phyloP scores from a whole-genome alignment of 2,113 vertebrate genomes.

The Sterrhoptilus dennistouni region DNA sequence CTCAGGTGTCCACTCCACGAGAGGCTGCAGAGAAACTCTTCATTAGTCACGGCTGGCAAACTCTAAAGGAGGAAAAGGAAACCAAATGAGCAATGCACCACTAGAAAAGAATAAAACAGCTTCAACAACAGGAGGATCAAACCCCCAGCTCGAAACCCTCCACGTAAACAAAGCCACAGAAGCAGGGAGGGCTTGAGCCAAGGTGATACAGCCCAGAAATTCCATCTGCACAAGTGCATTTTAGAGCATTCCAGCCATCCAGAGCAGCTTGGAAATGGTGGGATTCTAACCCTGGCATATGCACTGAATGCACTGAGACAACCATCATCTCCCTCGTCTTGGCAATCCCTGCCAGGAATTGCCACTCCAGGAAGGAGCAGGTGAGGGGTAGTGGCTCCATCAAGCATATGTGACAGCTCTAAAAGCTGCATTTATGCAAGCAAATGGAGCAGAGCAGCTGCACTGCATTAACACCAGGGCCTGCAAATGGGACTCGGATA shows the following conservation, averaged over 20 bases:
- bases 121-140: neutral
- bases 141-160: neutral
- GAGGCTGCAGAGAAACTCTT: neutral
- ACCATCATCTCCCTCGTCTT: neutral
- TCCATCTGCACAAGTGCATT: neutral
- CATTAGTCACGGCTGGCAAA: conserved; percentile 13
- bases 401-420: conserved; percentile 19
- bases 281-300: neutral
- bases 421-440: conserved; percentile 48
- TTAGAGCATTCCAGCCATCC: neutral
- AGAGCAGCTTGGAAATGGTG: neutral
- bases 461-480: neutral
- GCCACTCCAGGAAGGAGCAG: neutral
- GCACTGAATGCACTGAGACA: neutral
- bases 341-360: neutral
- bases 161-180: neutral
- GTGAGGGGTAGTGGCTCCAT: conserved; percentile 11
- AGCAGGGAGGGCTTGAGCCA: neutral
- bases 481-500: neutral
- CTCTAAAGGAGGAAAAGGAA: neutral
- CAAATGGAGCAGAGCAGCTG: conserved; percentile 51
- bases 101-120: neutral
- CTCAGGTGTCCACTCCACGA: neutral
- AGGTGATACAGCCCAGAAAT: neutral
- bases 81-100: neutral